Evolutionary conservation across 2,888 invertebrate species (phyloP).

Genomic region (Seladonia tumulorum): DNA sequence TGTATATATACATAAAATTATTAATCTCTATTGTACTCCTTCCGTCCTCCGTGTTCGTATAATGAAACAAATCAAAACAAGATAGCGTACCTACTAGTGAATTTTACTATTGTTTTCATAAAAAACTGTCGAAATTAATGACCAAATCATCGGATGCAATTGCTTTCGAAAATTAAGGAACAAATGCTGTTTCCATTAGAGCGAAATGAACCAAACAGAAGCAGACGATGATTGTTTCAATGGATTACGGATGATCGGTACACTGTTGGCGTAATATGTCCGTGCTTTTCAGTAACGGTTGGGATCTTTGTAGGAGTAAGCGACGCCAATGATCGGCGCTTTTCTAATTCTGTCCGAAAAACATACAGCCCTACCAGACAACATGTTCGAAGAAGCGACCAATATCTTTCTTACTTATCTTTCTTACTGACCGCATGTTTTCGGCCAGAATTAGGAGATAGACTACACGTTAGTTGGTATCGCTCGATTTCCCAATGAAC

Average conservation of each 20-base stretch:
- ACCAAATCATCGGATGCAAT: not conserved
- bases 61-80: slow-evolving; percentile 16
- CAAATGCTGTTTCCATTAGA: slow-evolving; percentile 1
- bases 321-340: not conserved
- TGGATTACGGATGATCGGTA: not conserved
- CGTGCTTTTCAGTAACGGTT: slow-evolving; percentile 7
- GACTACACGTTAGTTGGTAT: not conserved
- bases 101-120: slow-evolving; percentile 1
- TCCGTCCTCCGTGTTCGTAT: slow-evolving; percentile 11
- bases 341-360: slow-evolving; percentile 18
- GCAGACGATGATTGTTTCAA: slow-evolving; percentile 17
- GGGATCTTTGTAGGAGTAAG: not conserved
- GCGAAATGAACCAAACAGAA: not conserved
- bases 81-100: not conserved
- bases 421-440: slow-evolving; percentile 16
- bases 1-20: not conserved
- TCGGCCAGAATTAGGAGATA: not conserved
- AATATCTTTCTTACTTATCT: slow-evolving; percentile 38
- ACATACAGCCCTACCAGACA: not conserved
- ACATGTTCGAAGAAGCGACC: slow-evolving; percentile 4
- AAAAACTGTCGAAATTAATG: not conserved
- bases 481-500: not conserved
- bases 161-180: not conserved
- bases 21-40: slow-evolving; percentile 18
- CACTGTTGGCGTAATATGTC: slow-evolving; percentile 13